Evolutionary conservation across 2,113 vertebrate species (phyloP), one percentile per base, ranked within the genome.

Genomic region (Nipponia nippon): DNA sequence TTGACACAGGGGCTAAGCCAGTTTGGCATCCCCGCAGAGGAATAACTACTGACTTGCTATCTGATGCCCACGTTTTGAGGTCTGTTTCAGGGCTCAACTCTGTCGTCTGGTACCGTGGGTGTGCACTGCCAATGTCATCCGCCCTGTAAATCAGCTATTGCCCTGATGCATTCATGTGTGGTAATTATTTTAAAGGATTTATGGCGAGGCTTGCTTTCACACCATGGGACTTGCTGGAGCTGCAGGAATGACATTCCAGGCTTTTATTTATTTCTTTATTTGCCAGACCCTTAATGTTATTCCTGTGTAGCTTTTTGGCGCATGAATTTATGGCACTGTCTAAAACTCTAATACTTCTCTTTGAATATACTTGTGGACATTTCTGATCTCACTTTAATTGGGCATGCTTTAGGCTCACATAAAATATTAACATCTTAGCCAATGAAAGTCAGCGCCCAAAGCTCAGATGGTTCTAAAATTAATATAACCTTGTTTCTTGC

Each of bases 351-450:
- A 91, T 91, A 47, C 85, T 95, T 87, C 90, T 91, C 92, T 95
- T 96, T 96, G 96, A 97, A 97, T 95, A 94, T 94, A 97, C 96
- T 97, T 95, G 94, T 97, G 96, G 97, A 97, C 29, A 78, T 96
- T 97, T 97, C 96, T 97, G 94, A 97, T 97, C 96, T 96, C 90
- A 36, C 90, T 97, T 97, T 97, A 98, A 98, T 97, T 97, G 96
- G 97, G 87, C 93, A 93, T 95, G 96, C 97, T 97, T 97, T 97
- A 97, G 96, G 97, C 97, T 96, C 96, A 88, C 92, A 97, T 97
- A 95, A 97, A 97, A 97, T 97, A 98, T 97, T 98, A 97, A 97
- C 89, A 94, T 92, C 96, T 87, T 25, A 90, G 94, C 97, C 97
- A 97, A 96, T 90, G 96, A 97, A 96, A 97, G 94, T 66, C 93